Base-by-base conservation (phyloP, 2,888 invertebrate species). In the Harpalus rufipes region DNA sequence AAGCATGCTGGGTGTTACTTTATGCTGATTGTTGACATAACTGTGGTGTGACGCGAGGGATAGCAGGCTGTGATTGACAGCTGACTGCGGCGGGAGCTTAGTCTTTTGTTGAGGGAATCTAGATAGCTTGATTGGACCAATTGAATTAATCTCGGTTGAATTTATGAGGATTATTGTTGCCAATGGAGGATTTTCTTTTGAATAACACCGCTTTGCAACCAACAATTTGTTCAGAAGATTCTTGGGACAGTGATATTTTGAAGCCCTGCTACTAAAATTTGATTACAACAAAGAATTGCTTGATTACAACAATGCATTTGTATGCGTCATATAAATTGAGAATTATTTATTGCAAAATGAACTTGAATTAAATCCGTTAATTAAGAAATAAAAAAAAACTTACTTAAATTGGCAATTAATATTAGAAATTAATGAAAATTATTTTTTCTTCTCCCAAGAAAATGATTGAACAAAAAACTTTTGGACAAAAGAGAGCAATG, bases 51-150 rank as follows among this genome's bases (percentile, higher is more conserved):
- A 63, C 63, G 63, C 32, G 68, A 63, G 39, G 68, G 68, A 68
- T 68, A 63, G 63, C 68, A 14, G 32, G 68, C 68, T 2, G 25
- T 68, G 72, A 74, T 74, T 74, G 72, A 74, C 72, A 74, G 44
- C 44, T 74, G 72, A 44, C 68, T 68, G 68, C 14, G 72, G 14
- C 72, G 72, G 72, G 44, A 68, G 72, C 72, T 74, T 74, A 41
- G 72, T 51, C 72, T 74, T 74, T 74, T 74, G 72, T 74, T 74
- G 41, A 32, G 5, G 39, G 12, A n/a, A 68, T 68, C 68, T 68
- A 68, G 68, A 68, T 68, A 32, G 68, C 68, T 68, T 68, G 68
- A 68, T 68, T 39, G 68, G 6, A 14, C 32, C 68, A 68, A 68
- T 68, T 68, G 68, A 68, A 68, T 68, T 68, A 68, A 14, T 10